These are phyloP conservation scores for Recurvirostra avosetta DNA, from an alignment of 2,113 vertebrate species.

Conservation along the genomic window DNA sequence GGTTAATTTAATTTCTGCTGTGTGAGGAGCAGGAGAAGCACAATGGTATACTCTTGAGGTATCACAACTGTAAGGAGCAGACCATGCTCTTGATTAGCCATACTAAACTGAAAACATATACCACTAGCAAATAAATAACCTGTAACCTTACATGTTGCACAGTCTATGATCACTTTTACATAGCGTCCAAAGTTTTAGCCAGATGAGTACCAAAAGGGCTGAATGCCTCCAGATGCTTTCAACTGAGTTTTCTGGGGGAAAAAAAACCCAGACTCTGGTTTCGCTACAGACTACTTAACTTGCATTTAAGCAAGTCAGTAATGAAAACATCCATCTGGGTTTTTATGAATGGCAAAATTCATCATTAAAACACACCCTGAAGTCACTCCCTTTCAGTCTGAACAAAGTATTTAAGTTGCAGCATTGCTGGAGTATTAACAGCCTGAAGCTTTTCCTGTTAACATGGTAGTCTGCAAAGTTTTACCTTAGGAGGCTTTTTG, in stretches of 20 bases:
- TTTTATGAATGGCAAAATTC: not conserved
- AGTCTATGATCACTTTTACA: not conserved
- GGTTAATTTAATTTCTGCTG: not conserved
- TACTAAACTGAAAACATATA: not conserved
- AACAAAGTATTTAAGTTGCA: not conserved
- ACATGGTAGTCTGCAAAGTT: not conserved
- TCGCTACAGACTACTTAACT: not conserved
- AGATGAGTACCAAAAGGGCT: not conserved
- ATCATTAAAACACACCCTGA: not conserved
- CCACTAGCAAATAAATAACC: not conserved
- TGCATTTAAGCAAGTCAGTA: not conserved
- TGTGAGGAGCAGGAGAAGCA: not conserved
- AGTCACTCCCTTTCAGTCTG: not conserved
- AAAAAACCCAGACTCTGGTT: not conserved
- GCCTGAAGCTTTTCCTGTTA: not conserved
- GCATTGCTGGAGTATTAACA: not conserved
- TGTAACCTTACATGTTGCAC: not conserved
- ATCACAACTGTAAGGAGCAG: not conserved
- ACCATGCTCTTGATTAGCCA: not conserved
- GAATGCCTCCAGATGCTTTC: not conserved
- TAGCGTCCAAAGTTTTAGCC: not conserved
- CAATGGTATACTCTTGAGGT: not conserved
- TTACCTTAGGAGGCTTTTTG: not conserved
- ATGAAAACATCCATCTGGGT: not conserved
- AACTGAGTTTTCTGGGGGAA: fast-evolving